phyloP scores from a whole-genome alignment of 2,888 invertebrate species.

The Xanthia togata region DNA sequence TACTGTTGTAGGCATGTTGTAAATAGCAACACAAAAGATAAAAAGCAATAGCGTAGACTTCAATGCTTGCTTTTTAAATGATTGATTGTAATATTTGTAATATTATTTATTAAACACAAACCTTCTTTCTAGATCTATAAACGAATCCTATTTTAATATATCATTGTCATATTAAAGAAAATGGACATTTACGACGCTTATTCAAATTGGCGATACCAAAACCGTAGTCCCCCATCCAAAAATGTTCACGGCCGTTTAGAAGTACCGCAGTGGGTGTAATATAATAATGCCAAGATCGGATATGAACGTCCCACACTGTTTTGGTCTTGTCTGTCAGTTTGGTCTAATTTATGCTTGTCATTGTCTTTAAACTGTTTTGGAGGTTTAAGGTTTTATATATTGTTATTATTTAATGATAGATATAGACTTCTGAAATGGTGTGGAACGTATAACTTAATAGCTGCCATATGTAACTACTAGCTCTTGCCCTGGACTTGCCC shows the following conservation, averaged over 20 bases:
- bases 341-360: constrained; percentile 39
- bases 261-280: constrained; percentile 65
- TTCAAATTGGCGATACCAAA: constrained; percentile 64
- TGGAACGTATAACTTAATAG: background rate
- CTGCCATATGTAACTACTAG: background rate
- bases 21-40: background rate
- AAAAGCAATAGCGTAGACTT: background rate
- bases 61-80: too few relatives aligned
- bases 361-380: constrained; percentile 30
- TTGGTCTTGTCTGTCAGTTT: constrained; percentile 26
- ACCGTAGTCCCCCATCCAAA: constrained; percentile 62
- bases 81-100: background rate
- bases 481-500: too few relatives aligned
- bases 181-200: constrained; percentile 64
- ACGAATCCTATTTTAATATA: constrained; percentile 15
- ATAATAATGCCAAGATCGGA: constrained; percentile 65
- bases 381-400: background rate
- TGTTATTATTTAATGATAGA: background rate
- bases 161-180: constrained; percentile 43
- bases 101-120: background rate
- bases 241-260: constrained; percentile 62
- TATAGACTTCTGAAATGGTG: background rate
- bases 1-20: background rate
- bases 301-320: constrained; percentile 59
- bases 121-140: background rate